A percentile compares a stretch with the other conserved stretches of the same genome.
These are phyloP conservation scores for Erythrocercus mccallii DNA, from an alignment of 2,113 vertebrate species.

Conservation along the genomic window DNA sequence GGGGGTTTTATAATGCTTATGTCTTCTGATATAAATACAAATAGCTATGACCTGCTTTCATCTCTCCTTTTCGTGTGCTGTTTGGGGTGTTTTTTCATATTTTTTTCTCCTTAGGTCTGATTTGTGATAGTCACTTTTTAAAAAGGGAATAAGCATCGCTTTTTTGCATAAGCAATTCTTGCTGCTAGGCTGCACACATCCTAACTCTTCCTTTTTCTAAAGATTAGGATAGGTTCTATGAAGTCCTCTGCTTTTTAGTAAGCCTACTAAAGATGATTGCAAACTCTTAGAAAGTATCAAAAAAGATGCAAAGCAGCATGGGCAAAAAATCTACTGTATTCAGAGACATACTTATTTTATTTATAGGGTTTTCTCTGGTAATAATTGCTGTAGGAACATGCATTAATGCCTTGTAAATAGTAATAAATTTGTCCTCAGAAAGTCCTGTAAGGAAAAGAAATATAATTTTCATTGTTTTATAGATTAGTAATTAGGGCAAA, in stretches of 20 bases:
- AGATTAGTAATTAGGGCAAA: neutral
- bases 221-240: neutral
- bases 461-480: neutral
- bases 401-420: neutral
- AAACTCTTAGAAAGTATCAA: neutral
- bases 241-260: neutral
- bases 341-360: neutral
- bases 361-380: neutral
- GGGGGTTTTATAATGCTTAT: neutral
- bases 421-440: neutral
- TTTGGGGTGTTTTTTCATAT: fast-evolving
- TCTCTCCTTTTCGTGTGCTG: neutral
- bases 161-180: neutral
- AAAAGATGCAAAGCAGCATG: neutral
- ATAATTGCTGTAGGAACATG: neutral
- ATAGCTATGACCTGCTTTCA: neutral
- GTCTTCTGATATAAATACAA: neutral
- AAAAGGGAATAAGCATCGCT: neutral
- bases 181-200: neutral
- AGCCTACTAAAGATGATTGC: neutral
- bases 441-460: neutral
- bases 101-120: neutral
- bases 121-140: neutral
- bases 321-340: neutral
- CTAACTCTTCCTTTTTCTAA: neutral